Evolutionary conservation across 2,888 invertebrate species (phyloP), one percentile per base, ranked within the genome.

Genomic region (Tricholauxania praeusta): DNA sequence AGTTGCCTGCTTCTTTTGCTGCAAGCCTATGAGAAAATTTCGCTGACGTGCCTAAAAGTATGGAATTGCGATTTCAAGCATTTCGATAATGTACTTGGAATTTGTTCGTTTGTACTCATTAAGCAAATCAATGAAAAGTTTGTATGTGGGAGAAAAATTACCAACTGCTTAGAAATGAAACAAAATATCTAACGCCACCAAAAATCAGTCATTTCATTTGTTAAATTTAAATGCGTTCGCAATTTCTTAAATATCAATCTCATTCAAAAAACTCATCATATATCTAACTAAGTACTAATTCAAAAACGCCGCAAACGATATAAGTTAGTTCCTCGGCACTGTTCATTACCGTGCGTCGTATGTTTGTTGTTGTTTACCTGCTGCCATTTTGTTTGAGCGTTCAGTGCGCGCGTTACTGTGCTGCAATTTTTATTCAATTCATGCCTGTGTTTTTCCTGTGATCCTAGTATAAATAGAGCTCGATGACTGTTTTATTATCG

Each of bases 11-110:
- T 71, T 8, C 0, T 28, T 47, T 55, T 68, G 72, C 78, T 82
- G 81, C 22, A 75, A 17, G 57, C 77, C 80, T 76, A 74, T 57
- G 77, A 66, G 74, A 78, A 80, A 80, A 79, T 80, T 80, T 80
- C 79, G 79, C 79, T 82, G 79, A 81, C 81, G 80, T 82, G 81
- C 80, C 80, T 80, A 80, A 79, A 81, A 79, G 80, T 81, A 80
- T 73, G 79, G 78, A 79, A 77, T 79, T 75, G 78, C 79, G 81
- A 79, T 79, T 80, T 80, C 78, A 80, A 75, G 73, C 76, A 81
- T 81, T 78, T 79, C 78, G 77, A 75, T 78, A 77, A 79, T 80
- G 79, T 78, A 73, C 28, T 28, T 68, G 73, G 71, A 74, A 75
- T 74, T 59, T 19, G 52, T 12, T 52, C 62, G 51, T 32, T 49